Base-by-base conservation (phyloP, 2,888 invertebrate genomes). In the Thera britannica region DNA sequence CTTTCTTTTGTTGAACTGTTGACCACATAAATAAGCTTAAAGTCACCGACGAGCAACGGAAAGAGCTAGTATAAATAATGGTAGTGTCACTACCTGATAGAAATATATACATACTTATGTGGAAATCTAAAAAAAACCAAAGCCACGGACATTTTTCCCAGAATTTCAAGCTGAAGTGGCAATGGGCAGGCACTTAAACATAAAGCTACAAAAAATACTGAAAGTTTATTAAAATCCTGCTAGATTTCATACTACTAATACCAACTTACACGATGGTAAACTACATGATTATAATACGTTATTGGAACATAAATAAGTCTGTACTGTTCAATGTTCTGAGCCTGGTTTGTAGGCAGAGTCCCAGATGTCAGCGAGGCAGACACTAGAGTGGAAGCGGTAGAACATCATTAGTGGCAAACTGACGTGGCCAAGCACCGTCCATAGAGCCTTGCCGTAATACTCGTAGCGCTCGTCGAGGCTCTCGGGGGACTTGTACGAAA, bases 361-460 rank as follows among this genome's bases (percentile, higher is more conserved):
- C 97, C 97, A 97, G 76, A 97, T 96, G 83, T 97, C 96, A 9
- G 96, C 96, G 57, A 97, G 94, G 79, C 97, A 97, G 0, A 96
- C 97, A n/a, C 96, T 96, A 0, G 96, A 96, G 80, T 97, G 97
- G 83, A 97, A 97, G 68, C 97, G 92, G 80, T 96, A 97, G 87
- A 97, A 97, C 94, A 97, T 96, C 68, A 96, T 96, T 2, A 97
- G 88, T 0, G 97, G 97, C 9, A 96, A 87, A 48, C 96, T 96
- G 79, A 96, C 90, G 81, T 97, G 97, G 35, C 96, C 96, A 5
- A 97, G 90, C 58, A 97, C 95, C 5, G 96, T 95, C 97, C 97
- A 97, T 41, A 95, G 77, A 2, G 95, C 94, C 77, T 95, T 95
- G 36, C 97, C 97, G 79, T 96, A 97, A 82, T 94, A 96, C 49